These are phyloP conservation scores for Stenchaetothrips biformis DNA, from an alignment of 2,888 invertebrate species.

Conservation along the genomic window DNA sequence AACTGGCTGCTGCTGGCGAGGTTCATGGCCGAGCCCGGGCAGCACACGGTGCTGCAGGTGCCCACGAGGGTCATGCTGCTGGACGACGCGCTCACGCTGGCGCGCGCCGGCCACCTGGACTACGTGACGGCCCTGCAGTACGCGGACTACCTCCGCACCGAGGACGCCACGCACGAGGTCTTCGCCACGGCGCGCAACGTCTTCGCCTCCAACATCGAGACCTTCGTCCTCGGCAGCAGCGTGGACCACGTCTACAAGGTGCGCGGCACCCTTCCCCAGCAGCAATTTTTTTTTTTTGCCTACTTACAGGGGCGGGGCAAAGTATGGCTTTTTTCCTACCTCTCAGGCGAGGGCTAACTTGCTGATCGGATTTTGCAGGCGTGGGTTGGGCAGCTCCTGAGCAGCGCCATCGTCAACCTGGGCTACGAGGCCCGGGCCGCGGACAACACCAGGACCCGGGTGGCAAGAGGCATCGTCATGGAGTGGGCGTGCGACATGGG, in stretches of 20 bases:
- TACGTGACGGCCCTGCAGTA: conserved; percentile 4
- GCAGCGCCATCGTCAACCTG: background rate
- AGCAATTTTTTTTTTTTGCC: no score
- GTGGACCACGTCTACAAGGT: background rate
- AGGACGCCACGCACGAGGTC: conserved; percentile 2
- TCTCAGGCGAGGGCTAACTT: no score
- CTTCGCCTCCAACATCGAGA: background rate
- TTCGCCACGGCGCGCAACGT: background rate
- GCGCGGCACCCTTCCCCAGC: no score
- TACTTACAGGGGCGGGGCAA: no score
- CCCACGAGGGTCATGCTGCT: background rate
- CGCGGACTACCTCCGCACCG: conserved; percentile 10
- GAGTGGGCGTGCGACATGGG: conserved; percentile 2
- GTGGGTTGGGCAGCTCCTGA: background rate
- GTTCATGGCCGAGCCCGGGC: background rate
- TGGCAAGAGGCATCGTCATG: background rate
- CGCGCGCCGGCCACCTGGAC: background rate
- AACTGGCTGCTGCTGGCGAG: conserved; percentile 40
- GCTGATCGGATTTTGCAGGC: background rate
- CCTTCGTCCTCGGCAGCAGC: background rate
- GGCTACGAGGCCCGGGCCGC: background rate
- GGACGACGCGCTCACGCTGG: conserved; percentile 9
- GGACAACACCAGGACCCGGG: background rate
- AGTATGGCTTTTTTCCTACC: no score
- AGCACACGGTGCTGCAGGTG: background rate